Evolutionary conservation across 2,113 vertebrate genomes (phyloP).

Genomic region (Otus sunia): DNA sequence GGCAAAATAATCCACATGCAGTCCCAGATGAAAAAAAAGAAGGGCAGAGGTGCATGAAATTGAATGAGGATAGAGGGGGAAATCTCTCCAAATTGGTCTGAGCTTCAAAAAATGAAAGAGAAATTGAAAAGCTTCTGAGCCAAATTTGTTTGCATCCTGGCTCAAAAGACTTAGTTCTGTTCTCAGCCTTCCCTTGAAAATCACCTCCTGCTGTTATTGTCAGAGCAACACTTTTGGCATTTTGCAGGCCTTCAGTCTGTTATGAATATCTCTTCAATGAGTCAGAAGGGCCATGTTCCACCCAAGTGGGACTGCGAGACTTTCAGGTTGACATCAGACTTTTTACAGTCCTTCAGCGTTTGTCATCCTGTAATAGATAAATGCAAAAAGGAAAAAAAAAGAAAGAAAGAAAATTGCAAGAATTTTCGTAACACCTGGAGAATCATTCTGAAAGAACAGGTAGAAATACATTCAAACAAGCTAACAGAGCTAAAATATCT

Average conservation of each 20-base stretch:
- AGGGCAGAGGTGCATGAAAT: background rate
- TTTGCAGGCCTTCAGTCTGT: background rate
- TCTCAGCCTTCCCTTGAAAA: background rate
- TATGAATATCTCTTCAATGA: slow-evolving; percentile 1
- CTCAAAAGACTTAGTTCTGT: background rate
- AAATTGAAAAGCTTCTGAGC: background rate
- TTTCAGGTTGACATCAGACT: slow-evolving; percentile 2
- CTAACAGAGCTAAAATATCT: background rate
- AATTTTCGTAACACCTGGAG: background rate
- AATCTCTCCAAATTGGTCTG: background rate
- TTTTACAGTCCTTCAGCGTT: background rate
- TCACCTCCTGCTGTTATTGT: background rate
- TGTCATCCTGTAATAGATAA: background rate
- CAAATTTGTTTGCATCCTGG: background rate
- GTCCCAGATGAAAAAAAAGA: background rate
- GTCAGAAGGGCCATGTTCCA: slow-evolving; percentile 17
- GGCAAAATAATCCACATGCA: background rate
- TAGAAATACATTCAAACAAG: background rate
- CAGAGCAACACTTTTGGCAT: background rate
- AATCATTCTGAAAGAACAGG: background rate
- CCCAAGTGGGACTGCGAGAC: background rate
- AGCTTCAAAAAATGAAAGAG: background rate
- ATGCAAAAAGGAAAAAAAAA: background rate
- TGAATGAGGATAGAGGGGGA: accelerated
- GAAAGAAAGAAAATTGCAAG: background rate